A percentile compares a stretch with the other conserved stretches of the same genome.
These are phyloP conservation scores for zebrafish (Danio rerio) DNA, from an alignment of 2,113 vertebrate genomes.

Conservation along the genomic window DNA sequence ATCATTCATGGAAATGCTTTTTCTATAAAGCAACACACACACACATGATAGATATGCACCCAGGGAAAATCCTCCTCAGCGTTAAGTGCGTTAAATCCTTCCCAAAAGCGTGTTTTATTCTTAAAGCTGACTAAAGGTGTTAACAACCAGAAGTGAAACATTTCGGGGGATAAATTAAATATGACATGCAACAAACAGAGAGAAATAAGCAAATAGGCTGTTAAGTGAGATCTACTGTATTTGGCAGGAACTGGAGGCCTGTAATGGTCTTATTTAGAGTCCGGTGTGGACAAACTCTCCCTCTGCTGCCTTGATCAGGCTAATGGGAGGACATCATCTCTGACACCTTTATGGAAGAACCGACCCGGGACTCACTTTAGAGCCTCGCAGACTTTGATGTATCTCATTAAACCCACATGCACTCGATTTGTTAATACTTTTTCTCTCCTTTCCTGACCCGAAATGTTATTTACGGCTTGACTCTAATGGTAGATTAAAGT, in stretches of 20 bases:
- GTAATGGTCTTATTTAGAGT: constrained; percentile 69
- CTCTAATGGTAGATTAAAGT: constrained; percentile 61
- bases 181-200: not conserved
- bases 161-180: not conserved
- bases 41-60: not conserved
- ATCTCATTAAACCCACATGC: constrained; percentile 77
- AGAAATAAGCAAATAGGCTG: not conserved
- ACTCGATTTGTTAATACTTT: constrained; percentile 74
- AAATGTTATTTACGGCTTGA: constrained; percentile 73
- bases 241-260: constrained; percentile 61
- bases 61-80: not conserved
- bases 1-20: not conserved
- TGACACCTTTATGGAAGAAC: constrained; percentile 79
- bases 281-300: constrained; percentile 57
- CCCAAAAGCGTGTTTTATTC: not conserved
- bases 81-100: not conserved
- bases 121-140: not conserved
- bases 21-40: constrained; percentile 1
- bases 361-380: constrained; percentile 65
- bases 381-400: constrained; percentile 71
- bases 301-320: constrained; percentile 70
- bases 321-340: constrained; percentile 68
- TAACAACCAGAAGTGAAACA: not conserved
- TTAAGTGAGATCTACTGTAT: not conserved
- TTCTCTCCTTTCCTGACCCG: constrained; percentile 59